Base-by-base conservation (phyloP, 1,140 invertebrate genomes). In the Drosophila sturtevanti region DNA sequence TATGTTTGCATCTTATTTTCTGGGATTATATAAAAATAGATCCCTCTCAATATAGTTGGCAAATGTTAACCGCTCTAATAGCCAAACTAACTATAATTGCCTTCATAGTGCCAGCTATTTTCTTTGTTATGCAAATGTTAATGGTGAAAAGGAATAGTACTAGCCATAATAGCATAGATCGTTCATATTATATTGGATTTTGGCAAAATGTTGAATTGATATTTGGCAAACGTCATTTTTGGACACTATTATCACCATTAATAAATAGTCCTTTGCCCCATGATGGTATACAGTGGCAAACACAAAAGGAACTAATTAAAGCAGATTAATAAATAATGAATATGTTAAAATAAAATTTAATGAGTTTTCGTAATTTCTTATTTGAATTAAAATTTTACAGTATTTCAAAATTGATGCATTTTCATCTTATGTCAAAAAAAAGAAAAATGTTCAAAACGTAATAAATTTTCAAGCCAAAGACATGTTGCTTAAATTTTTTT, bases 141-240 rank as follows among this genome's bases (percentile, higher is more conserved):
- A 48, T 82, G 58, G 24, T 74, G 1, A 21, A 22, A 4, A 27
- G 79, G 4, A 87, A 75, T 3, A 77, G 72, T 9, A 68, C 63
- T 0, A 37, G 67, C 34, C 63, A 66, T 7, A 12, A 0, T 6
- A 51, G 71, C 1, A 1, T 22, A 0, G 72, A 89, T 52, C 62
- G 92, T 59, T 92, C 91, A 24, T 97, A 97, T 89, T 93, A 97
- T 92, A 90, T 94, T 51, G 97, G 97, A 11, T 93, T 93, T 90
- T 93, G 92, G 65, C 81, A 93, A 21, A 98, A 98, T 92, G 81
- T 98, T 1, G 91, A 93, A 61, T 92, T 93, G 51, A 94, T 95
- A 1, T 94, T 97, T 86, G 97, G 97, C n/a, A 92, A 93, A 31
- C 94, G 93, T 34, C 97, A 96, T 95, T 94, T 95, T 69, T 92